These are phyloP conservation scores for Phyllotreta cruciferae DNA, from an alignment of 2,888 invertebrate species.

Conservation along the genomic window DNA sequence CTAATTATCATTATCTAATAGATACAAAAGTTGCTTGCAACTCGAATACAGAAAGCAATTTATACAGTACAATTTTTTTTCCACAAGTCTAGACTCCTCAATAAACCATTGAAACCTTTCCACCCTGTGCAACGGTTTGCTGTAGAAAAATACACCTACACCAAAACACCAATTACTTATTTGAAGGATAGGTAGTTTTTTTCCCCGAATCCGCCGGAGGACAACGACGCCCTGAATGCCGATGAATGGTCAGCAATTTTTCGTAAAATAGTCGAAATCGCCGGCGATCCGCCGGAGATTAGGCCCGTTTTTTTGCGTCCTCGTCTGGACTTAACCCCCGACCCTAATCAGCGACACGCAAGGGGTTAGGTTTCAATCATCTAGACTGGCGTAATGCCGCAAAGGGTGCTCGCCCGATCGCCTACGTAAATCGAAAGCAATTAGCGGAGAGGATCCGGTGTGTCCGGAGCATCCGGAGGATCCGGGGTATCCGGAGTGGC, in stretches of 20 bases:
- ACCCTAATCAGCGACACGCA: slow-evolving; percentile 27
- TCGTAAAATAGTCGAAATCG: slow-evolving; percentile 27
- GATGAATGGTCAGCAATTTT: slow-evolving; percentile 29
- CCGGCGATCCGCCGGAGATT: slow-evolving; percentile 17
- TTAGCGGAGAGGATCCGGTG: slow-evolving; percentile 12
- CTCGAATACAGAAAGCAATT: too few species aligned
- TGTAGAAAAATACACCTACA: too few species aligned
- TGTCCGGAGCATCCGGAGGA: too few species aligned
- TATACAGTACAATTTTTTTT: too few species aligned
- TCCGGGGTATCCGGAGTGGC: neutral
- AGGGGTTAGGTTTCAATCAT: slow-evolving; percentile 27
- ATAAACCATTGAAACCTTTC: too few species aligned
- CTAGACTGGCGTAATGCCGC: slow-evolving; percentile 12
- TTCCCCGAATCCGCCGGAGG: slow-evolving; percentile 13
- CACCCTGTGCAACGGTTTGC: too few species aligned
- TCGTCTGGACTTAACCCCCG: slow-evolving; percentile 7
- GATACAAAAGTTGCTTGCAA: too few species aligned
- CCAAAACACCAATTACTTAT: too few species aligned
- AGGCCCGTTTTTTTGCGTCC: slow-evolving; percentile 12
- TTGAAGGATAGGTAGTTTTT: neutral
- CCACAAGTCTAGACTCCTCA: too few species aligned
- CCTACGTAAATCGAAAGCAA: slow-evolving; percentile 13
- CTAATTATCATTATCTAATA: too few species aligned
- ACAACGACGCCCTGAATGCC: slow-evolving; percentile 21
- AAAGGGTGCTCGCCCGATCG: slow-evolving; percentile 5